Percentiles rank a stretch among this genome's conserved stretches.
Conservation (phyloP, 2,113 vertebrate genomes). For the Brevimyrus niger region DNA sequence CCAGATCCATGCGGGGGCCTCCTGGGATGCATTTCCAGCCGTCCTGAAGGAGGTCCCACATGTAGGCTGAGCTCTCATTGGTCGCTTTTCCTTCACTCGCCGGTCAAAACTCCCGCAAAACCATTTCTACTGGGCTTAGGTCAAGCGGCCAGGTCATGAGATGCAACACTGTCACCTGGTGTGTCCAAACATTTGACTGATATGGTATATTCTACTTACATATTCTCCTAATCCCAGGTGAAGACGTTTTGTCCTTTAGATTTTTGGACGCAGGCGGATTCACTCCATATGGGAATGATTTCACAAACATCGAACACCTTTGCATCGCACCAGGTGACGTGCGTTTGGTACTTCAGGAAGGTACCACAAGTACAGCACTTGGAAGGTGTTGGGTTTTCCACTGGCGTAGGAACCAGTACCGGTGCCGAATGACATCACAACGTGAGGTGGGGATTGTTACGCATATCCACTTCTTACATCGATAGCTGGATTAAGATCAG, state of each 20-base stretch:
- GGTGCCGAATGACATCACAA: no score
- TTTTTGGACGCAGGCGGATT: neutral
- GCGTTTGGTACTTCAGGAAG: no score
- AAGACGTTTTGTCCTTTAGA: neutral
- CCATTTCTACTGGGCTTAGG: neutral
- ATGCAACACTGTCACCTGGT: neutral
- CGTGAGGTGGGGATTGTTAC: no score
- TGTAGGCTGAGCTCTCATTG: neutral
- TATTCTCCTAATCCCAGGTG: neutral
- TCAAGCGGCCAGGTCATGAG: neutral
- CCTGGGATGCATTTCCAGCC: neutral
- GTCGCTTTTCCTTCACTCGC: neutral
- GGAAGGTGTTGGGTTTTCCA: no score
- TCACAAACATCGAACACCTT: neutral
- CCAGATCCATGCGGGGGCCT: neutral
- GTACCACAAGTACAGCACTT: no score
- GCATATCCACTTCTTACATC: no score
- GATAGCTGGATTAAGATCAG: no score
- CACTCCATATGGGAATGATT: neutral
- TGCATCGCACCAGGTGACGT: no score
- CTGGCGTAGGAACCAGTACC: no score
- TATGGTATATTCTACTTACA: neutral
- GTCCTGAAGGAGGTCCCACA: neutral
- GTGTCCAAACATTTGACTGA: neutral
- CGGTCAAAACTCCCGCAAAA: neutral